phyloP scores from a whole-genome alignment of 1,140 invertebrate genomes.

The Drosophila albomicans region DNA sequence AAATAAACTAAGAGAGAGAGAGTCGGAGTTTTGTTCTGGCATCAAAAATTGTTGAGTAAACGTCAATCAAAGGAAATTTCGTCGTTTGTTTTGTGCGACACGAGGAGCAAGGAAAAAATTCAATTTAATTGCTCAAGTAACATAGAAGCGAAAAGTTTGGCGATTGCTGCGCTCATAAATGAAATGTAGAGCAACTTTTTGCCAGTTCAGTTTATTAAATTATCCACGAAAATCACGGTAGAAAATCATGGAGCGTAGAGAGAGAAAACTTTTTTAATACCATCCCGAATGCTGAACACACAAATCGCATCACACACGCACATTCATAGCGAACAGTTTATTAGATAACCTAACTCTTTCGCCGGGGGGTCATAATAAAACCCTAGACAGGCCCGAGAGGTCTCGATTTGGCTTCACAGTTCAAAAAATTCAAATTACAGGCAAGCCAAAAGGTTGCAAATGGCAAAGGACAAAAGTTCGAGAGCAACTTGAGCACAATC shows the following conservation, averaged over 20 bases:
- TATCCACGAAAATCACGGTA: constrained; percentile 38
- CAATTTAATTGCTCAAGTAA: constrained; percentile 44
- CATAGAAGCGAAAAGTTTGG: constrained; percentile 26
- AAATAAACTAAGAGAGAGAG: constrained; percentile 7
- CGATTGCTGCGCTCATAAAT: constrained; percentile 45
- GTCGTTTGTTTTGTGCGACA: constrained; percentile 35
- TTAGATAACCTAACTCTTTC: constrained; percentile 75
- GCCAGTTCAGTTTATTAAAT: constrained; percentile 75
- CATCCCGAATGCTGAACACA: constrained; percentile 27
- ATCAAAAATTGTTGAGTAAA: constrained; percentile 23
- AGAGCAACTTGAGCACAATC: constrained; percentile 61
- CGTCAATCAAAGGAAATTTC: constrained; percentile 48
- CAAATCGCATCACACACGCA: constrained; percentile 28
- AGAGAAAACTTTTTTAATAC: constrained; percentile 41
- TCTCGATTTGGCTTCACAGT: constrained; percentile 61
- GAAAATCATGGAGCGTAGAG: too few relatives aligned
- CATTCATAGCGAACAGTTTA: constrained; percentile 47
- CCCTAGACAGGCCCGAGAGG: constrained; percentile 26
- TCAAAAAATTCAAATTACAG: constrained; percentile 80
- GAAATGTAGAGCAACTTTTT: constrained; percentile 60
- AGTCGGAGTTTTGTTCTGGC: constrained; percentile 16
- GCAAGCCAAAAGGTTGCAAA: constrained; percentile 61
- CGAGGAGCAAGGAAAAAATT: background rate
- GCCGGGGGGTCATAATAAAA: constrained; percentile 40
- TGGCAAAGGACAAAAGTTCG: constrained; percentile 68